Conservation (phyloP, 2,797 vertebrate genomes). For the Gouania willdenowi region DNA sequence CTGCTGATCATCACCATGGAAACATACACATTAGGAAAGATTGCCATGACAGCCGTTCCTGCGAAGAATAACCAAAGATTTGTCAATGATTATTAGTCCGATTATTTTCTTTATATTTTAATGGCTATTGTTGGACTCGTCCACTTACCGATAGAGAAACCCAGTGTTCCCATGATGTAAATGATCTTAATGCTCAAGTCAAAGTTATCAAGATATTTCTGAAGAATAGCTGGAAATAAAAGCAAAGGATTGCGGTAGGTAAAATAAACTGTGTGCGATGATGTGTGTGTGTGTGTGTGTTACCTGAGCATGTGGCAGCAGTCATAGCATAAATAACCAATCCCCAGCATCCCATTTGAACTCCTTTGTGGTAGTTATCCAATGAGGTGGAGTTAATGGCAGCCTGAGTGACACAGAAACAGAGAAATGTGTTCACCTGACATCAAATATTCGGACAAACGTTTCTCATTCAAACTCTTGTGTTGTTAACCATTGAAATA, state of each 20-base stretch:
- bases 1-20: slow-evolving; percentile 96
- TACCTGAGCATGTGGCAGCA: slow-evolving; percentile 92
- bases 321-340: slow-evolving; percentile 94
- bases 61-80: slow-evolving; percentile 40
- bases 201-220: slow-evolving; percentile 96
- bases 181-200: slow-evolving; percentile 93
- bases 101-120: no score
- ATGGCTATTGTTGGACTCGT: no score
- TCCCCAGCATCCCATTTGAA: slow-evolving; percentile 98
- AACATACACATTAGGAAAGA: slow-evolving; percentile 92
- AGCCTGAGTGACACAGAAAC: slow-evolving; percentile 65
- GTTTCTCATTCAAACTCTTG: no score
- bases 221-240: slow-evolving; percentile 82
- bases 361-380: slow-evolving; percentile 85
- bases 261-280: background rate
- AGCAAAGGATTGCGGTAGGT: no score
- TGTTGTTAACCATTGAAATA: no score
- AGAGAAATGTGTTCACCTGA: no score
- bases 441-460: no score
- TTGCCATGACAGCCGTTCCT: slow-evolving; percentile 91
- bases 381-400: slow-evolving; percentile 83
- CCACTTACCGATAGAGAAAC: slow-evolving; percentile 83
- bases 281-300: background rate
- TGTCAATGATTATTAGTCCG: background rate
- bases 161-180: slow-evolving; percentile 93